These are phyloP conservation scores for Rhombomys opimus DNA, from an alignment of 2,113 vertebrate genomes.

Conservation along the genomic window DNA sequence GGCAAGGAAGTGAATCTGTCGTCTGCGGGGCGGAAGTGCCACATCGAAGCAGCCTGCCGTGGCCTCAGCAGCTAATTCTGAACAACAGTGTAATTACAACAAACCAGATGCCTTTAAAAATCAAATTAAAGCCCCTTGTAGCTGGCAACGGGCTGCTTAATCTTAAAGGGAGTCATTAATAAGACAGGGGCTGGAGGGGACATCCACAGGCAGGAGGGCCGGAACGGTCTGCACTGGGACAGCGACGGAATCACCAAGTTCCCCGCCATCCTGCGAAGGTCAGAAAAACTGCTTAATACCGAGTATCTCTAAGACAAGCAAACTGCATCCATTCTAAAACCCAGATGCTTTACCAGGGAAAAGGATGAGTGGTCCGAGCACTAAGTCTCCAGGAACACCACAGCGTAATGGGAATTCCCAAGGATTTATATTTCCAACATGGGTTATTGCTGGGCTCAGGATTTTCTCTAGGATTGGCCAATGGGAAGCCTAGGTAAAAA, in stretches of 20 bases:
- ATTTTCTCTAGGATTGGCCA: background rate
- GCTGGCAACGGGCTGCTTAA: background rate
- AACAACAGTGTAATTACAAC: background rate
- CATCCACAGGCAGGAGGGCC: background rate
- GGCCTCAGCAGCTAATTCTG: background rate
- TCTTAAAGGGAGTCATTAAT: slow-evolving; percentile 39
- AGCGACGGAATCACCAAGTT: background rate
- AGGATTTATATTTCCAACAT: background rate
- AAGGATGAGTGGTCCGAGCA: background rate
- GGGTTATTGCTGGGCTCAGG: background rate
- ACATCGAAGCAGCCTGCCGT: background rate
- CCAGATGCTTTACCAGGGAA: background rate
- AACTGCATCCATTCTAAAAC: background rate
- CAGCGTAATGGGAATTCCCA: background rate
- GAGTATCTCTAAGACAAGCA: background rate
- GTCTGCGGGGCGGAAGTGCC: background rate
- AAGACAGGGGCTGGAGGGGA: slow-evolving; percentile 11
- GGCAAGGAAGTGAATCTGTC: slow-evolving; percentile 23
- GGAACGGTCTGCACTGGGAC: background rate
- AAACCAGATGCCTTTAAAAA: slow-evolving; percentile 1
- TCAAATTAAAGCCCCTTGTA: slow-evolving; percentile 33
- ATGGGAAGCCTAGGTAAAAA: background rate
- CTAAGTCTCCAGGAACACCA: background rate
- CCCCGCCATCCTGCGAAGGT: background rate
- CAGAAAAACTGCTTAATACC: background rate